These are phyloP conservation scores for Morone saxatilis DNA, from an alignment of 2,113 vertebrate species.

Conservation along the genomic window DNA sequence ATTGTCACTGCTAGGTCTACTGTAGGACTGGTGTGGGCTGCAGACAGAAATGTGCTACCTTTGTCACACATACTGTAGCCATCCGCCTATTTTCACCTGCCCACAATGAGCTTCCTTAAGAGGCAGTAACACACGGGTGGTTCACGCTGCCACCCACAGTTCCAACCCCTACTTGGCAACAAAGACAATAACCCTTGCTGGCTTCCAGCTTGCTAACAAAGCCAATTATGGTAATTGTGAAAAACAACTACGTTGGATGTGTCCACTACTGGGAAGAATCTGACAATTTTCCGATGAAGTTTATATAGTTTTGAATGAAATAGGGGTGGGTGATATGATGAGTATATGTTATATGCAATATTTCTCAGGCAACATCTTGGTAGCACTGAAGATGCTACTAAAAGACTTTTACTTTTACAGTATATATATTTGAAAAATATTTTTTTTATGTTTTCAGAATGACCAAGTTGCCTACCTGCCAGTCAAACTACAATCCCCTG, in stretches of 20 bases:
- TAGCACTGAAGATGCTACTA: neutral
- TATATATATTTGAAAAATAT: too few relatives aligned
- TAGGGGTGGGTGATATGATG: too few relatives aligned
- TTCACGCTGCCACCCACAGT: neutral
- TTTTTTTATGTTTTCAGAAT: neutral
- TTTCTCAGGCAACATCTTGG: neutral
- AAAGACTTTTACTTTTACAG: neutral
- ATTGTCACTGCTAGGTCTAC: neutral
- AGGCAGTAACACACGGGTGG: neutral
- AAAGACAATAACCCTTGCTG: neutral
- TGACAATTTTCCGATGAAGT: too few relatives aligned
- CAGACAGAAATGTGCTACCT: neutral
- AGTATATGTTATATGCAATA: too few relatives aligned
- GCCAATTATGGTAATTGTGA: neutral
- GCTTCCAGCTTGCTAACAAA: neutral
- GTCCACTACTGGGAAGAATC: neutral
- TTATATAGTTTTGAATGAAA: too few relatives aligned
- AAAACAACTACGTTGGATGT: neutral
- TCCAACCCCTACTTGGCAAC: neutral
- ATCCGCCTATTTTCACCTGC: neutral
- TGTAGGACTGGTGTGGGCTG: neutral
- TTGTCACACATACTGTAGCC: neutral
- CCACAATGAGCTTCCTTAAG: neutral
- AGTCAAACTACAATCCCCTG: neutral
- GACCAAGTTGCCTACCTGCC: slow-evolving; percentile 11